Base-by-base conservation (phyloP, 2,888 invertebrate genomes). In the Amorpha juglandis region DNA sequence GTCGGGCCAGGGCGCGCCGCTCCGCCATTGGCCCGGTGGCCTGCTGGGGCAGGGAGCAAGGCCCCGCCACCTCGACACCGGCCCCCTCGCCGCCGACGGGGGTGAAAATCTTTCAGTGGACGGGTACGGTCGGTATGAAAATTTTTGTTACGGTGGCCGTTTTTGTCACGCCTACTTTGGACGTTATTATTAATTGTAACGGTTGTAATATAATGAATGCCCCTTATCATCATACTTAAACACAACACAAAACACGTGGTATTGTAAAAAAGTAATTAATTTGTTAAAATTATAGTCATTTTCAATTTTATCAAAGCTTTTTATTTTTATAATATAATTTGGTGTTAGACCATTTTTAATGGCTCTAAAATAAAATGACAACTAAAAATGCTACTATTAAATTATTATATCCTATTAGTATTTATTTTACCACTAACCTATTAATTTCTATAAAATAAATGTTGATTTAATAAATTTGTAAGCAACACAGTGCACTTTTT, bases 11-110 rank as follows among this genome's bases (percentile, higher is more conserved):
- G 90, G 87, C 90, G 88, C 89, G 88, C 82, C 87, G 90, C 91
- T 78, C 89, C 89, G 91, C 91, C 91, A 92, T 91, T 92, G 92
- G 92, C 92, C 92, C 92, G 91, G 91, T 91, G 91, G 90, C 90
- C 91, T 83, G 87, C 82, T 78, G 91, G 91, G 89, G 90, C 91
- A 90, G 91, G 91, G 90, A 90, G 90, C 90, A 91, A 90, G 91
- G 91, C 92, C 91, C 92, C 91, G 91, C 91, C 91, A 90, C 91
- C 91, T 89, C 91, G 90, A 88, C 82, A 76, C 80, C 84, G 78
- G 82, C 83, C 84, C 87, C 82, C 79, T 77, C 79, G 80, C 78
- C 78, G 64, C 66, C 77, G 72, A 64, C 76, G 77, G 79, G 84
- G 75, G 84, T 81, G 86, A 82, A 90, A 90, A 91, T 91, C 89